phyloP scores from a whole-genome alignment of 2,797 vertebrate species.

The Anguilla megastoma region DNA sequence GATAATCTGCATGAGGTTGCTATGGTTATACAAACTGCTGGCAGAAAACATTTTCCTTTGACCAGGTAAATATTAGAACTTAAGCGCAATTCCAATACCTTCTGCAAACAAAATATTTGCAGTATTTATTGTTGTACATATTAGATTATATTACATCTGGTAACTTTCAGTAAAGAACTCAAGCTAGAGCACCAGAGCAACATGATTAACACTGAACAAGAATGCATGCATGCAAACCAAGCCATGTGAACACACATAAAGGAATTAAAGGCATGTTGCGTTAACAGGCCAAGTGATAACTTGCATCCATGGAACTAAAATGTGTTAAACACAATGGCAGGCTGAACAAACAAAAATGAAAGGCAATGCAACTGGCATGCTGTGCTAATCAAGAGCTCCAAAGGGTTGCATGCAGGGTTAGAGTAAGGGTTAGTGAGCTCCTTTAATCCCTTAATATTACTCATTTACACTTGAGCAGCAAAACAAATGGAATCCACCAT shows the following conservation, averaged over 20 bases:
- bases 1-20: background rate
- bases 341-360: background rate
- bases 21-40: background rate
- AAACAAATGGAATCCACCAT: background rate
- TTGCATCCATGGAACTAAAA: background rate
- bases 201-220: background rate
- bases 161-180: background rate
- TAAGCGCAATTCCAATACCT: background rate
- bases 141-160: background rate
- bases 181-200: background rate
- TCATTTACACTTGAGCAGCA: background rate
- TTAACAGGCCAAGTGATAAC: background rate
- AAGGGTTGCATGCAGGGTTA: background rate
- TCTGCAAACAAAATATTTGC: background rate
- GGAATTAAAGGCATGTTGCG: background rate
- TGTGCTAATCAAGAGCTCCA: background rate
- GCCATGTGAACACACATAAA: background rate
- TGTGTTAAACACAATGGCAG: background rate
- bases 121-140: background rate
- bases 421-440: too few relatives aligned
- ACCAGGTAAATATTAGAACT: background rate
- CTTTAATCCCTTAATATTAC: background rate
- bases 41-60: background rate
- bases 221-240: background rate
- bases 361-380: background rate